Conservation (phyloP, 1,140 invertebrate genomes). For the Diprion similis region DNA sequence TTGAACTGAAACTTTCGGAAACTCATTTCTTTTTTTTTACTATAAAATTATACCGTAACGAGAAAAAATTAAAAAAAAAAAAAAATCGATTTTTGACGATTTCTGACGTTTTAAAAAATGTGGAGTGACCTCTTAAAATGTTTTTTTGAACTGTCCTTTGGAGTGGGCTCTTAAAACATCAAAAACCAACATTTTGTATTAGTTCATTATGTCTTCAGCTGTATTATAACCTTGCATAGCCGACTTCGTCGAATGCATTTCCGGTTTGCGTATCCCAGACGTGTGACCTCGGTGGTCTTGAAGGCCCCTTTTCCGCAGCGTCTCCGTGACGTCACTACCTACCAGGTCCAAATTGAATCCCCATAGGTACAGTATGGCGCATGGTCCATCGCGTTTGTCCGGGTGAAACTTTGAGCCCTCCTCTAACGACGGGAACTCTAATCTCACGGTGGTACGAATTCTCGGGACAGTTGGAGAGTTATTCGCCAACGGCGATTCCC, state of each 20-base stretch:
- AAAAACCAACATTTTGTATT: too few relatives aligned
- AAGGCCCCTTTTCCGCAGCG: conserved; percentile 11
- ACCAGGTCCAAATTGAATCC: neutral
- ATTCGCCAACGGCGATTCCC: neutral
- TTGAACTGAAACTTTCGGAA: too few relatives aligned
- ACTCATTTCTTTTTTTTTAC: too few relatives aligned
- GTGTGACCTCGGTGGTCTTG: neutral
- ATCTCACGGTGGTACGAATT: neutral
- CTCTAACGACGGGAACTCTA: neutral
- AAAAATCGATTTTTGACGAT: neutral
- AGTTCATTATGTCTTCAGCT: neutral
- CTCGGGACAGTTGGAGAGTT: neutral
- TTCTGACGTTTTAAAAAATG: too few relatives aligned
- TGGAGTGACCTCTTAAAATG: too few relatives aligned
- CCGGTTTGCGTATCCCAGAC: neutral
- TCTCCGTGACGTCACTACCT: conserved; percentile 15
- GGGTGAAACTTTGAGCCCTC: neutral
- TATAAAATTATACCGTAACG: too few relatives aligned
- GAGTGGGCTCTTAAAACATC: too few relatives aligned
- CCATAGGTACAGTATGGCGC: neutral
- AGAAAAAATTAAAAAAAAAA: too few relatives aligned
- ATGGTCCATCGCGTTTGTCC: neutral
- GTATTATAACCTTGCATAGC: neutral
- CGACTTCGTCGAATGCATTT: neutral
- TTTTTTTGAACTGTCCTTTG: too few relatives aligned